Evolutionary conservation across 2,888 invertebrate genomes (phyloP), one percentile per base, ranked within the genome.

Genomic region (Harpagoxenus sublaevis): DNA sequence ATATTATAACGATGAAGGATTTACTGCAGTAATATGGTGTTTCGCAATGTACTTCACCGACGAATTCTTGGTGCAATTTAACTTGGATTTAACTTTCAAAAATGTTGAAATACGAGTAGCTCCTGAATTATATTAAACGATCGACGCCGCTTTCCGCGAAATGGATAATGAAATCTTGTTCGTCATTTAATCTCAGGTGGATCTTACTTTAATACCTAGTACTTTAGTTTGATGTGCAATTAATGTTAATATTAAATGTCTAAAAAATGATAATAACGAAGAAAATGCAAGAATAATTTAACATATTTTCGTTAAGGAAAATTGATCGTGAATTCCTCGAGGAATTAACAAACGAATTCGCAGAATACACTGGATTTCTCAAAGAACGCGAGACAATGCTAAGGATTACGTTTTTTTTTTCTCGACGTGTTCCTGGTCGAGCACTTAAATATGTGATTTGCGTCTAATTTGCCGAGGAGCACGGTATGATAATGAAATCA

Each of bases 401-500:
- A 42, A 42, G 5, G 12, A 31, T 31, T 31, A 0, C 1, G n/a
- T 31, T 68, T 57, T 18, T 78, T 63, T 15, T 51, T n/a, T 5
- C 15, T 10, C 9, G 23, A 15, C 8, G 12, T 31, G 42, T 78
- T n/a, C 2, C 28, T 78, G 55, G 3, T 68, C n/a, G 31, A 12
- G 2, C 18, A 15, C 35, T 4, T 31, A 60, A 60, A n/a, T 42
- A 35, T 70, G 45, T 35, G 39, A 51, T 71, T 48, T 79, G 35
- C 73, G 18, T 57, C 23, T 48, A 60, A 48, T 48, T 70, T 55
- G 9, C 9, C 10, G n/a, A 15, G 10, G 3, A 79, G 35, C 42
- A n/a, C n/a, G 31, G 42, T 10, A 84, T 84, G 8, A 23, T 57
- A 82, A 81, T 82, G 2, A 48, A 4, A 82, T 81, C 55, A 31